Evolutionary conservation across 2,797 vertebrate genomes (phyloP).

Genomic region (Petrocephalus schoutedeni): DNA sequence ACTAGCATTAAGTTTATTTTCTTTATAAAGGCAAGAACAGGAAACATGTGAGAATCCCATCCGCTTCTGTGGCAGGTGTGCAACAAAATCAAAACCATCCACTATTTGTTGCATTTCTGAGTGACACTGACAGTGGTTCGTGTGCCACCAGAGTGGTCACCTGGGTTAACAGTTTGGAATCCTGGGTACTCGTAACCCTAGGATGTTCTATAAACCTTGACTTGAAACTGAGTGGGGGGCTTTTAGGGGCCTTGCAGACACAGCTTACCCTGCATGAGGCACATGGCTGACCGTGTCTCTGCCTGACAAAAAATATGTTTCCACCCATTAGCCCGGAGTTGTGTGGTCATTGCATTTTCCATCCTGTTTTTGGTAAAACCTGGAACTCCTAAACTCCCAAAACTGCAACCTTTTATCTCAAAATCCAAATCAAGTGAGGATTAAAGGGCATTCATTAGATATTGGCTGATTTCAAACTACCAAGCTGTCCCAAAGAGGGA

Average conservation of each 20-base stretch:
- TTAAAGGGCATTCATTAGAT: background rate
- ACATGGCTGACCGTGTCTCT: background rate
- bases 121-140: background rate
- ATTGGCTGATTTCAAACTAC: background rate
- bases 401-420: background rate
- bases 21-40: background rate
- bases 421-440: background rate
- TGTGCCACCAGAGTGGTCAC: background rate
- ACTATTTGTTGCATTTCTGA: background rate
- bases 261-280: background rate
- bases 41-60: slow-evolving; percentile 5
- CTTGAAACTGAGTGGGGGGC: background rate
- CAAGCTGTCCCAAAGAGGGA: background rate
- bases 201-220: background rate
- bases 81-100: background rate
- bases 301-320: background rate
- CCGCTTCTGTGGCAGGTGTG: background rate
- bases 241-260: background rate
- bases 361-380: background rate
- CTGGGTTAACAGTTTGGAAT: background rate
- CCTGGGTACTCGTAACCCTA: background rate
- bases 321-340: background rate
- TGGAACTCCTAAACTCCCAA: background rate
- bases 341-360: background rate
- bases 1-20: background rate